Percentiles rank a stretch among this genome's conserved stretches.
phyloP scores from a whole-genome alignment of 1,140 invertebrate genomes.

The Diabrotica undecimpunctata region DNA sequence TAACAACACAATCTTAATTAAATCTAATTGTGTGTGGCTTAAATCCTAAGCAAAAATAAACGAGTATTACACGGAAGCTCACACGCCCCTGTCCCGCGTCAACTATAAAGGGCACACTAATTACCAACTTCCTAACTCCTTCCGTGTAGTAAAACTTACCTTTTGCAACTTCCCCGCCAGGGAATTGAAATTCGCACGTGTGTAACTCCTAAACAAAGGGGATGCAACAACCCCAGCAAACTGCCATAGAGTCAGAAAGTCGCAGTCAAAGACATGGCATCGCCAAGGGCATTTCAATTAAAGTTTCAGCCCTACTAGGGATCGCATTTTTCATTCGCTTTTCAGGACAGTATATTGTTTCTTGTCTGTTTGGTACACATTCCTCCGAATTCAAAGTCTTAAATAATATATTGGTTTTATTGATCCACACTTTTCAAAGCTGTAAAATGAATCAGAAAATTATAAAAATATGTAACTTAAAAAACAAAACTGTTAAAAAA shows the following conservation, averaged over 20 bases:
- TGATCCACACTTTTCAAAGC: too few species aligned
- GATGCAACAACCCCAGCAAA: not conserved
- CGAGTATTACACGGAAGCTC: not conserved
- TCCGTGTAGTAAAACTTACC: not conserved
- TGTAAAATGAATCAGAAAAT: too few species aligned
- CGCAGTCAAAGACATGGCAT: constrained; percentile 30
- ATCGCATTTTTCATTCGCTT: constrained; percentile 26
- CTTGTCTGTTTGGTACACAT: constrained; percentile 1
- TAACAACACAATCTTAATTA: not conserved
- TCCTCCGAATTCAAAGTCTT: too few species aligned
- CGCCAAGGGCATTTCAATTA: constrained; percentile 41
- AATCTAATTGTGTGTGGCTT: not conserved
- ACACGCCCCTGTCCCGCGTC: not conserved
- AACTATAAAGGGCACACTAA: not conserved
- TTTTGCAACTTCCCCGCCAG: not conserved
- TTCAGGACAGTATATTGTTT: constrained; percentile 18
- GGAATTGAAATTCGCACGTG: constrained; percentile 1
- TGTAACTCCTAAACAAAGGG: not conserved
- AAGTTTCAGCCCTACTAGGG: constrained; percentile 34
- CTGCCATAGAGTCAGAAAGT: not conserved
- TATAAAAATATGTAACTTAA: too few species aligned
- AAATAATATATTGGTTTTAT: too few species aligned
- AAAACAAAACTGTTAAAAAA: too few species aligned
- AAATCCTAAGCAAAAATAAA: not conserved
- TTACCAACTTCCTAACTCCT: not conserved